phyloP scores from a whole-genome alignment of 2,113 vertebrate species.

The Etheostoma cragini region DNA sequence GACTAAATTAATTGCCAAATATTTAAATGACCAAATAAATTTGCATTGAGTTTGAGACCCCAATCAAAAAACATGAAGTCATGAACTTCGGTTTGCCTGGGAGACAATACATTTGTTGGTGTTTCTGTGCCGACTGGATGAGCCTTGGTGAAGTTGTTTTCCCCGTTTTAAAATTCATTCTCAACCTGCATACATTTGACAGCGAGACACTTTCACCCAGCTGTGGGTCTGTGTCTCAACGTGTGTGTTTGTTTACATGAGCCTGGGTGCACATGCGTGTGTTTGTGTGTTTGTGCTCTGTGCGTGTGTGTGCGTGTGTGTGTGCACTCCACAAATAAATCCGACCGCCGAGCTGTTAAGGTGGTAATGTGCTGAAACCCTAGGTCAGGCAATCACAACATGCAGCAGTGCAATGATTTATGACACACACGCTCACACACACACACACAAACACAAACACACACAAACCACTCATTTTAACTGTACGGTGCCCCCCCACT shows the following conservation, averaged over 20 bases:
- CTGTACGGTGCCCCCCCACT: not conserved
- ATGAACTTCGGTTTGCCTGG: not conserved
- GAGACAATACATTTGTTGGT: not conserved
- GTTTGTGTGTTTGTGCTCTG: not conserved
- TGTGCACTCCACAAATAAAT: constrained; percentile 56
- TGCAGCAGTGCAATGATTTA: constrained; percentile 52
- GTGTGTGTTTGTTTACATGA: not conserved
- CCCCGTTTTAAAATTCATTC: constrained; percentile 28
- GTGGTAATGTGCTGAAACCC: constrained; percentile 60
- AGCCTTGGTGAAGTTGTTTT: not conserved
- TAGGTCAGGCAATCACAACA: constrained; percentile 69
- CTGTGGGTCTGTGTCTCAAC: constrained; percentile 5
- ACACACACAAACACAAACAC: not conserved
- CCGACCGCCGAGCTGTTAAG: constrained; percentile 48
- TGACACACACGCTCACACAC: constrained; percentile 1
- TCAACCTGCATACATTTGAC: constrained; percentile 39
- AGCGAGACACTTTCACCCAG: constrained; percentile 20
- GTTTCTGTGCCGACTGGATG: not conserved
- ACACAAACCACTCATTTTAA: constrained; percentile 34
- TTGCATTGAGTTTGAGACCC: not conserved
- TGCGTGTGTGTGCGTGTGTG: not conserved
- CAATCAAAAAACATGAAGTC: not conserved
- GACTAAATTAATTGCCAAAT: not conserved
- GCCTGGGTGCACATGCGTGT: constrained; percentile 6
- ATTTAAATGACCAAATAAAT: not conserved